phyloP scores from a whole-genome alignment of 2,113 vertebrate species.

The Strix aluco region DNA sequence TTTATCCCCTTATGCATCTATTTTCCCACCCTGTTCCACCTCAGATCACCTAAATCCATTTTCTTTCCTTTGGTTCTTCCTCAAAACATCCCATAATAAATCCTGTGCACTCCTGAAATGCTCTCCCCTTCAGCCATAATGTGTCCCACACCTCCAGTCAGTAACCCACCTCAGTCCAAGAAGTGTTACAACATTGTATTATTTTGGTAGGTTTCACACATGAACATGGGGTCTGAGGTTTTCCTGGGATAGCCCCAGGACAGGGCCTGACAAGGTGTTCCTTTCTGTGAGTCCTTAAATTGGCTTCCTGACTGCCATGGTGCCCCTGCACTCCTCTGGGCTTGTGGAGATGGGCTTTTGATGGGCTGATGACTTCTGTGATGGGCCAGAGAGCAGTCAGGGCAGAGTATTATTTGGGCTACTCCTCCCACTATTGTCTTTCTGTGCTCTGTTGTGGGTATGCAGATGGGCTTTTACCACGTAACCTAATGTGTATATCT shows the following conservation, averaged over 20 bases:
- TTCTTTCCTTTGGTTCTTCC: not conserved
- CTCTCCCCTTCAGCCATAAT: not conserved
- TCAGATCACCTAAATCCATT: not conserved
- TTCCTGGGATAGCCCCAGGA: not conserved
- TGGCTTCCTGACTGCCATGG: not conserved
- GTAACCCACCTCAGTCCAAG: not conserved
- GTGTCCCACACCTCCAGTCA: not conserved
- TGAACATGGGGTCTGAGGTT: not conserved
- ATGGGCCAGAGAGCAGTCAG: not conserved
- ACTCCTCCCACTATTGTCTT: fast-evolving
- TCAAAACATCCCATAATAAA: not conserved
- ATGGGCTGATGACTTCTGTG: not conserved
- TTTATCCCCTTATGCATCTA: not conserved
- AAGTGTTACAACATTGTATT: not conserved
- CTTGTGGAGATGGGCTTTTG: not conserved
- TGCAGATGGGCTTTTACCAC: not conserved
- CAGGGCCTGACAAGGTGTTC: not conserved
- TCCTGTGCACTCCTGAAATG: not conserved
- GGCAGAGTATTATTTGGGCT: not conserved
- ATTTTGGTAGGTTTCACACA: not conserved
- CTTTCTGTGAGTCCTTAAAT: not conserved
- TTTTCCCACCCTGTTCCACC: not conserved
- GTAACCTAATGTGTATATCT: not conserved
- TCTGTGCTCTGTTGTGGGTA: not conserved
- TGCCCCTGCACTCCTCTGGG: not conserved